These are phyloP conservation scores for Azorinus chamasolen DNA, from an alignment of 2,888 invertebrate species.

Conservation along the genomic window DNA sequence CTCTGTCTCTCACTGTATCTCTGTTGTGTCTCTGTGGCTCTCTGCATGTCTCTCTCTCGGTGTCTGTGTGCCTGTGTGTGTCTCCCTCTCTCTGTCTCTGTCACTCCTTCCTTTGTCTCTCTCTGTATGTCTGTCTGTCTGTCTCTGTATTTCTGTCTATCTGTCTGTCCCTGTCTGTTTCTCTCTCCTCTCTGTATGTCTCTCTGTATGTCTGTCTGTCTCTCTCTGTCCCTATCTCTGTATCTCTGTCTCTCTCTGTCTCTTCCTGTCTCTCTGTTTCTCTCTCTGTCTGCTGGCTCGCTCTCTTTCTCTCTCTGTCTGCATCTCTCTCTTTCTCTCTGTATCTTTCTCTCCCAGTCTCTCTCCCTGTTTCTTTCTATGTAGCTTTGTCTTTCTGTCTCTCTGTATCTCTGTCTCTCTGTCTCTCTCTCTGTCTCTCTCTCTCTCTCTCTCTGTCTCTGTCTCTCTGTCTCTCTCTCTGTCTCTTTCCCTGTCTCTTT, in stretches of 20 bases:
- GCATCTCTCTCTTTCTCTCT: neutral
- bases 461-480: neutral
- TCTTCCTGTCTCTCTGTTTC: too few relatives aligned
- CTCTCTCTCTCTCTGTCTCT: slow-evolving; percentile 1
- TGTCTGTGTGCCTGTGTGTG: neutral
- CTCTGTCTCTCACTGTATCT: neutral
- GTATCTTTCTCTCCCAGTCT: neutral
- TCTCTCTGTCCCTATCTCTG: too few relatives aligned
- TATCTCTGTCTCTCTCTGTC: too few relatives aligned
- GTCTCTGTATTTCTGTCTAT: neutral
- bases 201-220: too few relatives aligned
- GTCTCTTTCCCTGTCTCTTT: neutral
- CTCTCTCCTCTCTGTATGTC: too few relatives aligned
- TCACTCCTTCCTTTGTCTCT: neutral
- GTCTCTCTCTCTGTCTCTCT: neutral
- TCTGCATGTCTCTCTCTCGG: neutral
- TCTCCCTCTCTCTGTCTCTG: neutral
- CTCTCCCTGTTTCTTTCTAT: neutral
- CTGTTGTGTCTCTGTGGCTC: neutral
- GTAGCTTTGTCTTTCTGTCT: neutral
- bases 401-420: slow-evolving; percentile 1
- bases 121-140: neutral
- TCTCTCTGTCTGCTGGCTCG: neutral
- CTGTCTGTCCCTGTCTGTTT: too few relatives aligned
- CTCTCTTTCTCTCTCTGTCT: neutral